Evolutionary conservation across 1,140 invertebrate genomes (phyloP).

Genomic region (Platyscapa corneri): DNA sequence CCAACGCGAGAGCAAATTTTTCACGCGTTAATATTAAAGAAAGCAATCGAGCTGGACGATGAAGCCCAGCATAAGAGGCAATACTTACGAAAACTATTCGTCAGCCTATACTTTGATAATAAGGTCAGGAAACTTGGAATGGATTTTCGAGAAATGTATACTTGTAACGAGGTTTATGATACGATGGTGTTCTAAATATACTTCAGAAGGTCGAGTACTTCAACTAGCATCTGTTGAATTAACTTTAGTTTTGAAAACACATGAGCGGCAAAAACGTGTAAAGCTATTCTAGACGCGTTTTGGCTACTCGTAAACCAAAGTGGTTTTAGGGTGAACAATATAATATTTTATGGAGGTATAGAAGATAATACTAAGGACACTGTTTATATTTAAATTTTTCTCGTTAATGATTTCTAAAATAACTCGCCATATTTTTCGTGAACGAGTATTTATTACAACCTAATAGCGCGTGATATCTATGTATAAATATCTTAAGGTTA

Average conservation of each 20-base stretch:
- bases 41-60: too few relatives aligned
- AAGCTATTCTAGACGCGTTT: not conserved
- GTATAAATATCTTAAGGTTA: not conserved
- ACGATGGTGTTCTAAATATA: conserved; percentile 28
- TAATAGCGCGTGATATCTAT: not conserved
- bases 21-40: too few relatives aligned
- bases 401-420: not conserved
- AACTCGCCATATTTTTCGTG: not conserved
- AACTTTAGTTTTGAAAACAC: conserved; percentile 13
- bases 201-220: conserved; percentile 20
- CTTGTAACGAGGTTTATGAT: conserved; percentile 4
- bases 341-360: not conserved
- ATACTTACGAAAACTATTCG: not conserved
- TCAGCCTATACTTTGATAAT: not conserved
- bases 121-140: not conserved
- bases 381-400: not conserved
- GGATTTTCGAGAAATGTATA: conserved; percentile 8
- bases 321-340: not conserved
- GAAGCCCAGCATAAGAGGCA: not conserved
- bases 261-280: not conserved
- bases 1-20: not conserved
- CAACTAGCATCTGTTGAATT: conserved; percentile 3
- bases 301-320: not conserved
- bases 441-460: not conserved
- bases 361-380: not conserved